Evolutionary conservation across 2,888 invertebrate species (phyloP), one percentile per base, ranked within the genome.

Genomic region (Drosophila pseudotalamancana): DNA sequence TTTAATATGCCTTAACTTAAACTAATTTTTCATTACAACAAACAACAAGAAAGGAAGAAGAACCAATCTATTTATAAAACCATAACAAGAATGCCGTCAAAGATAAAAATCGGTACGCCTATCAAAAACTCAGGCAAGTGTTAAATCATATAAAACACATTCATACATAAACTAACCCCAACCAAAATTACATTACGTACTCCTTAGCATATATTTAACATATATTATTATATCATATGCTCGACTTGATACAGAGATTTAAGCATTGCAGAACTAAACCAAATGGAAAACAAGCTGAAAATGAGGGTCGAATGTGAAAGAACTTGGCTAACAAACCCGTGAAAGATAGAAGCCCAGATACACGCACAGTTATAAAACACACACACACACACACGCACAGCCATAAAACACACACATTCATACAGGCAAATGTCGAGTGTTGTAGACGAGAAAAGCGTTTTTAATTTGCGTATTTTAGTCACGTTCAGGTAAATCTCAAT

Each of bases 401-500:
- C 25, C 27, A 19, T n/a, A n/a, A n/a, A n/a, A n/a, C n/a, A n/a
- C n/a, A n/a, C n/a, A n/a, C n/a, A n/a, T n/a, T n/a, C n/a, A n/a
- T n/a, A n/a, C 27, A 37, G 0, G 19, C 16, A 27, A 23, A 12
- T n/a, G 32, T 3, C 8, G 16, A 12, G 11, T 3, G 2, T 12
- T 11, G 45, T 25, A 42, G 39, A 42, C 56, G 50, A 39, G 50
- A 39, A 61, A 37, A 79, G 67, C 77, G 67, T 83, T 83, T 86
- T 85, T 85, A 82, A 87, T 85, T 87, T 88, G 78, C 83, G 86
- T 78, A 88, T 88, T 88, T 88, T 81, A 87, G 87, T 88, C 87
- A 88, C 87, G 87, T 88, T 75, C 87, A 86, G 84, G 87, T 85
- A 88, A 88, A 88, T 88, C 87, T 88, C 87, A 88, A 88, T 88